Conservation (phyloP, 2,888 invertebrate genomes). For the Alviniconcha strummeri region DNA sequence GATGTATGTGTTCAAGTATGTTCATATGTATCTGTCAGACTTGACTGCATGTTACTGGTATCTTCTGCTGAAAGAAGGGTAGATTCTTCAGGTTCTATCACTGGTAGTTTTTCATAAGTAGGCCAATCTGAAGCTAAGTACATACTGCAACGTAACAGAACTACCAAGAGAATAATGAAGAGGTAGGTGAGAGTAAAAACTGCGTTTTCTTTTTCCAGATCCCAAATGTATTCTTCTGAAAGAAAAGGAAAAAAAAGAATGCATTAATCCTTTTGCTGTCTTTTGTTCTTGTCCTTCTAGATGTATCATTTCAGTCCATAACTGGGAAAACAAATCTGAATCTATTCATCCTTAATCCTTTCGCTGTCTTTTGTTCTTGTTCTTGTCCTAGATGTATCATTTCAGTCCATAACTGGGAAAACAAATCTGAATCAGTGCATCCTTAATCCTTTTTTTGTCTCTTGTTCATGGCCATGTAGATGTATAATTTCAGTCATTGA, state of each 20-base stretch:
- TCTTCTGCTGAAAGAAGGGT: no score
- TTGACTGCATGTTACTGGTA: no score
- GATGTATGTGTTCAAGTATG: no score
- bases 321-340: not conserved
- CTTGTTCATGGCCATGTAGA: not conserved
- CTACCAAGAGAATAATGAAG: not conserved
- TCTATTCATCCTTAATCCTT: not conserved
- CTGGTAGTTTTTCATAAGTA: no score
- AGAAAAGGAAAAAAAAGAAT: no score
- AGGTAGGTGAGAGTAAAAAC: not conserved
- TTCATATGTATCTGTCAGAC: no score
- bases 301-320: not conserved
- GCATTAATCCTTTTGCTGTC: not conserved
- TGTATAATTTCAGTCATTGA: not conserved
- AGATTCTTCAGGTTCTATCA: no score
- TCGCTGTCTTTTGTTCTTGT: not conserved
- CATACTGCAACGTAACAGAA: not conserved
- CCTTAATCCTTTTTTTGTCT: not conserved
- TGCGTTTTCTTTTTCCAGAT: not conserved
- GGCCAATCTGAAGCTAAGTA: no score
- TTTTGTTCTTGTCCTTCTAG: not conserved
- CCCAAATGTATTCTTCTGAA: no score
- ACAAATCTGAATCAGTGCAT: not conserved
- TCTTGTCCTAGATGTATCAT: not conserved
- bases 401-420: not conserved